Percentiles rank a stretch among this genome's conserved stretches.
Conservation (phyloP, 2,888 invertebrate genomes). For the Trimorus sp. region DNA sequence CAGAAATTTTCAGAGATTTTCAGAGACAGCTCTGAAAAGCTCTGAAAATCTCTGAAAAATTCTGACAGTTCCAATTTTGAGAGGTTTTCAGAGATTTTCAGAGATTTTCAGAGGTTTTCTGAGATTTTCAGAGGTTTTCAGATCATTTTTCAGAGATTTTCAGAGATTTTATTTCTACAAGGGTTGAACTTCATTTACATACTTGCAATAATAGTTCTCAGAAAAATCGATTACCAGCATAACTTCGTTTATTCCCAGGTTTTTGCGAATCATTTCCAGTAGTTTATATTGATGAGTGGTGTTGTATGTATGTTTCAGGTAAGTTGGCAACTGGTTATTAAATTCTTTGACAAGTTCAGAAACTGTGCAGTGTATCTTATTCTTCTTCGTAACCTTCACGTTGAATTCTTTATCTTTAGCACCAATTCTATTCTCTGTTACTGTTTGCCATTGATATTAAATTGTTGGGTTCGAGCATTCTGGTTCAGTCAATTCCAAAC, state of each 20-base stretch:
- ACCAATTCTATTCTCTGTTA: slow-evolving; percentile 7
- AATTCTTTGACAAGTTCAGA: not conserved
- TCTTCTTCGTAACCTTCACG: slow-evolving; percentile 4
- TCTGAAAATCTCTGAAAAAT: too few relatives aligned
- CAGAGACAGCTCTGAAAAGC: too few relatives aligned
- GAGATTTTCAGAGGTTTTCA: too few relatives aligned
- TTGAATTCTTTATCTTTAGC: slow-evolving; percentile 1
- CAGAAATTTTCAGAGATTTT: too few relatives aligned
- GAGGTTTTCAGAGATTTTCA: too few relatives aligned
- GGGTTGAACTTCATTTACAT: slow-evolving; percentile 1
- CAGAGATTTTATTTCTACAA: too few relatives aligned
- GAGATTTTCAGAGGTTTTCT: too few relatives aligned
- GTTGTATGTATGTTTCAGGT: not conserved
- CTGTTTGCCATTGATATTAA: slow-evolving; percentile 21
- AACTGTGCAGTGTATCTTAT: slow-evolving; percentile 18
- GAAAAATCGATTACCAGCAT: slow-evolving; percentile 7
- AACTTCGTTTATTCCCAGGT: not conserved
- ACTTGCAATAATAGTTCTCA: slow-evolving; percentile 4
- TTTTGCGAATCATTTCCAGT: not conserved
- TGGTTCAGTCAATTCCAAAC: not conserved
- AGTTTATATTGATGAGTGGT: slow-evolving; percentile 5
- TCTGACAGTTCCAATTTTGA: too few relatives aligned
- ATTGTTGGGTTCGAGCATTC: not conserved
- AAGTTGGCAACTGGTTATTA: not conserved
- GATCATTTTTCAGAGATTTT: too few relatives aligned